Evolutionary conservation across 2,888 invertebrate species (phyloP).

Genomic region (Homarus gammarus): DNA sequence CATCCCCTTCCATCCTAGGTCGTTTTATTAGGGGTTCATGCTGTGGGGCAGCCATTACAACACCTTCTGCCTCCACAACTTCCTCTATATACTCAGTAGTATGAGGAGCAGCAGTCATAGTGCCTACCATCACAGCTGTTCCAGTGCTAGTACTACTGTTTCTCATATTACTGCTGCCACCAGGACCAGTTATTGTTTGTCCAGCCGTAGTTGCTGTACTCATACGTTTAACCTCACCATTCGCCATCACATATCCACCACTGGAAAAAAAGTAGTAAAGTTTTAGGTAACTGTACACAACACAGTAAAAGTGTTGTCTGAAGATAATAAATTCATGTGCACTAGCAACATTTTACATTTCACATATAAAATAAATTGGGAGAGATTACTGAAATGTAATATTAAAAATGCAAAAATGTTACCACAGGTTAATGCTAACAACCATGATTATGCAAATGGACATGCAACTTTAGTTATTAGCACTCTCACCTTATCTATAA

Average conservation of each 20-base stretch:
- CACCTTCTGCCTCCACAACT: constrained; percentile 69
- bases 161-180: constrained; percentile 50
- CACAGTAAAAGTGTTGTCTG: no score
- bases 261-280: constrained; percentile 50
- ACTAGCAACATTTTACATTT: no score
- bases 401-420: no score
- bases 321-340: no score
- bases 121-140: constrained; percentile 65
- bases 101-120: constrained; percentile 62
- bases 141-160: constrained; percentile 57
- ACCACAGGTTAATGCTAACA: no score
- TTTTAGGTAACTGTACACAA: no score
- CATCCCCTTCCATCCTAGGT: constrained; percentile 61
- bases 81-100: constrained; percentile 68
- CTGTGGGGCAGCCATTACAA: constrained; percentile 68
- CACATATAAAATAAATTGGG: no score
- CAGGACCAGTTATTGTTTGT: constrained; percentile 29
- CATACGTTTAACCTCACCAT: constrained; percentile 75
- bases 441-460: no score
- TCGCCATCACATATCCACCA: constrained; percentile 74
- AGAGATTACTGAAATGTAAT: no score
- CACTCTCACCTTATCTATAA: no score
- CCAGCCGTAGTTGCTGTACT: constrained; percentile 56
- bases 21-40: constrained; percentile 62
- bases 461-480: no score